Percentiles rank a stretch among this genome's conserved stretches.
Evolutionary conservation across 2,797 vertebrate genomes (phyloP).

Genomic region (Alosa sapidissima): DNA sequence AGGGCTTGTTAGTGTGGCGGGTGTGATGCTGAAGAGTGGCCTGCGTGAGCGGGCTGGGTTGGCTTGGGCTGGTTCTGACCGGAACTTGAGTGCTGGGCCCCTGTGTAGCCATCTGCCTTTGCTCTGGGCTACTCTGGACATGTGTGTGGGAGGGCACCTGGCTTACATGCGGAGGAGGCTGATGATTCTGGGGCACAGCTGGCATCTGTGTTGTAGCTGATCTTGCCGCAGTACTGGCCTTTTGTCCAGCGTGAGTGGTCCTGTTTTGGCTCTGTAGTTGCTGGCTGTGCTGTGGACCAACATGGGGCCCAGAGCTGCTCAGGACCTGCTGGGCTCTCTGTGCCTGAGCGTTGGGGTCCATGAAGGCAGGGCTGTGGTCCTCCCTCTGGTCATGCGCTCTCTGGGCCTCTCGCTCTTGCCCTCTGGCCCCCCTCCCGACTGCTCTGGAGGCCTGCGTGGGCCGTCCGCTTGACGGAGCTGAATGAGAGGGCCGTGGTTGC

Average conservation of each 20-base stretch:
- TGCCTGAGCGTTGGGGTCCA: conserved; percentile 50
- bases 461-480: conserved; percentile 34
- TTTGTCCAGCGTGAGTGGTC: conserved; percentile 55
- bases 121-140: conserved; percentile 43
- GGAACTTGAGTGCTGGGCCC: conserved; percentile 24
- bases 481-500: conserved; percentile 29
- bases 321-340: conserved; percentile 52
- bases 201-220: conserved; percentile 49
- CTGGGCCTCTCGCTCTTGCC: conserved; percentile 41
- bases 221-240: conserved; percentile 51
- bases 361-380: conserved; percentile 48
- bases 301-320: conserved; percentile 39
- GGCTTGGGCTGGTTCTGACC: not conserved
- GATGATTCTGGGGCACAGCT: not conserved
- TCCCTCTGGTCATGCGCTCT: conserved; percentile 31
- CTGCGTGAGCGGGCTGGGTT: not conserved
- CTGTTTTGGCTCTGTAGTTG: conserved; percentile 46
- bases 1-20: conserved; percentile 47
- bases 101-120: conserved; percentile 46
- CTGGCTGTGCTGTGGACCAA: conserved; percentile 40
- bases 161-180: not conserved
- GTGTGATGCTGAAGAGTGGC: conserved; percentile 55
- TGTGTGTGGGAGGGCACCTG: conserved; percentile 1
- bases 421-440: not conserved
- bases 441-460: conserved; percentile 28